Percentiles rank a stretch among this genome's conserved stretches.
These are phyloP conservation scores for Squalus acanthias DNA, from an alignment of 2,797 vertebrate genomes.

Conservation along the genomic window DNA sequence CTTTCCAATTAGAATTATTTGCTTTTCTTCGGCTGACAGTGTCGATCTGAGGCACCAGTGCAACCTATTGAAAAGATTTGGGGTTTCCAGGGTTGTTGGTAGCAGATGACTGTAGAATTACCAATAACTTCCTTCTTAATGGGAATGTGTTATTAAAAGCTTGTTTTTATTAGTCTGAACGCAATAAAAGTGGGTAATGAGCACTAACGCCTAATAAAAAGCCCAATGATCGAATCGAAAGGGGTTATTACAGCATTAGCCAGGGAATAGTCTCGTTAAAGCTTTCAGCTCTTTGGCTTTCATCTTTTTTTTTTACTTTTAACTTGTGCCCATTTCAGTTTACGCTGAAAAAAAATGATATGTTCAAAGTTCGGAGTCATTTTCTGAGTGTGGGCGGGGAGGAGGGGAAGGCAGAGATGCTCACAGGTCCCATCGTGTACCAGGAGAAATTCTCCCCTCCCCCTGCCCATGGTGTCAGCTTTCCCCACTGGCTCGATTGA, in stretches of 20 bases:
- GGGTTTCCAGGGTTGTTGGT: not conserved
- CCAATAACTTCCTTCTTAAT: conserved; percentile 14
- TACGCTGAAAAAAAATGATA: not conserved
- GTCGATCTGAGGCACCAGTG: not conserved
- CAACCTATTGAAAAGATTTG: not conserved
- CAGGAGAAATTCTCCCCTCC: not conserved
- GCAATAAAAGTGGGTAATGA: conserved; percentile 5
- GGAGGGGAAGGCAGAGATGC: not conserved
- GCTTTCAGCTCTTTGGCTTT: not conserved
- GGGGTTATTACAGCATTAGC: not conserved
- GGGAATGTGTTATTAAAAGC: conserved; percentile 14
- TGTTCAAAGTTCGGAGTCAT: not conserved
- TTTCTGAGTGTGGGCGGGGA: not conserved
- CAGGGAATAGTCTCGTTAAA: not conserved
- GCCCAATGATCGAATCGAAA: not conserved
- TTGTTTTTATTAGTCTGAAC: not conserved
- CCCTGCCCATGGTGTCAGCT: not conserved
- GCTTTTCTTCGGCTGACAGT: not conserved
- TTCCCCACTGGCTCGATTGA: not conserved
- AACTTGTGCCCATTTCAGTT: not conserved
- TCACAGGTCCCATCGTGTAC: not conserved
- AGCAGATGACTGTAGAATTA: not conserved
- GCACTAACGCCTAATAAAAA: not conserved
- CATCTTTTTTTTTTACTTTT: not conserved
- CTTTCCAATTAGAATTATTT: not conserved